Percentiles rank a stretch among this genome's conserved stretches.
These are phyloP conservation scores for Sigmodon hispidus DNA, from an alignment of 2,113 vertebrate species.

Conservation along the genomic window DNA sequence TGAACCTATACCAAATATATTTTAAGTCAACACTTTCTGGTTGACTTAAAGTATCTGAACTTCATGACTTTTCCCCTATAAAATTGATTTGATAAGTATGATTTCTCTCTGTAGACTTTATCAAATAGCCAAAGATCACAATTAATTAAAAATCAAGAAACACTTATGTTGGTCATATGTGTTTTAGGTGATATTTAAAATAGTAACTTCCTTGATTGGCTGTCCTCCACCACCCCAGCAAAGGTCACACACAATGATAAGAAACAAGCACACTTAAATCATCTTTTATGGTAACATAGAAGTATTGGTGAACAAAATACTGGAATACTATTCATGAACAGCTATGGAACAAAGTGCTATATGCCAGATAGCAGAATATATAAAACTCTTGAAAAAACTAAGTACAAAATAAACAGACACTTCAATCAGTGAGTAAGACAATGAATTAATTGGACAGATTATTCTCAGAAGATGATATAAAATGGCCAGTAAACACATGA, in stretches of 20 bases:
- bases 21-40: not conserved
- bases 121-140: constrained; percentile 44
- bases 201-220: not conserved
- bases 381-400: not conserved
- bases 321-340: not conserved
- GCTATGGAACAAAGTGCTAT: not conserved
- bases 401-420: not conserved
- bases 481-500: not conserved
- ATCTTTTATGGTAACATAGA: not conserved
- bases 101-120: constrained; percentile 16
- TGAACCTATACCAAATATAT: not conserved
- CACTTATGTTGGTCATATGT: not conserved
- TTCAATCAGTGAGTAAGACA: not conserved
- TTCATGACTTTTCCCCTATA: not conserved
- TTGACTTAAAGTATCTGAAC: not conserved
- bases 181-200: not conserved
- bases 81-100: not conserved
- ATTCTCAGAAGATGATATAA: not conserved
- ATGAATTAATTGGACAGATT: not conserved
- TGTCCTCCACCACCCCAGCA: rapidly evolving
- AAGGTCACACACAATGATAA: not conserved
- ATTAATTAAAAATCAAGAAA: not conserved
- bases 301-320: not conserved
- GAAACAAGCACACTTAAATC: not conserved
- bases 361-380: not conserved